Evolutionary conservation across 23 tunicate species (phyloP).

Genomic region (Phallusia fumigata): DNA sequence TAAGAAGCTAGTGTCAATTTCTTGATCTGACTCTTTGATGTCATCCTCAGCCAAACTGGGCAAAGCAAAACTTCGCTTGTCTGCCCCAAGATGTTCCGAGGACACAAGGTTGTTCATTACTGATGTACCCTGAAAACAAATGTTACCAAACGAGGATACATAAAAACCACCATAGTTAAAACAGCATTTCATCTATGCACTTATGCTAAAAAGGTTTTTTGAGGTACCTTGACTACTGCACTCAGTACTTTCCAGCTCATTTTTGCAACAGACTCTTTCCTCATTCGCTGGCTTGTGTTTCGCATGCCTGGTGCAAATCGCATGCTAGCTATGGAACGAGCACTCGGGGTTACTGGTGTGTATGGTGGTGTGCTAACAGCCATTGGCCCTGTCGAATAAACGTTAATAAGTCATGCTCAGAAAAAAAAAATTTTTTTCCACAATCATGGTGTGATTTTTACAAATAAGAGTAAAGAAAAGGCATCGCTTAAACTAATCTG

Average conservation of each 20-base stretch:
- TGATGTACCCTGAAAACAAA: slow-evolving; percentile 57
- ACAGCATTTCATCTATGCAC: too few species aligned
- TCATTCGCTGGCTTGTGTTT: slow-evolving; percentile 32
- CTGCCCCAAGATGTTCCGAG: slow-evolving; percentile 45
- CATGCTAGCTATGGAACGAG: slow-evolving; percentile 66
- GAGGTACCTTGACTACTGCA: slow-evolving; percentile 75
- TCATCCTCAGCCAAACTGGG: slow-evolving; percentile 86
- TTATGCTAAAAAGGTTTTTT: too few species aligned
- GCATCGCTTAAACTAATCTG: not conserved
- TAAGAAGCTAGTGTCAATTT: slow-evolving; percentile 68
- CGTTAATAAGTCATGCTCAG: too few species aligned
- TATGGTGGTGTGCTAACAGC: slow-evolving; percentile 83
- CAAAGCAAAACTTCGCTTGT: slow-evolving; percentile 68
- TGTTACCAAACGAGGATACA: not conserved
- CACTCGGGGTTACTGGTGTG: slow-evolving; percentile 79
- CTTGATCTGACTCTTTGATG: slow-evolving; percentile 40
- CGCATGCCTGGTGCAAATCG: slow-evolving; percentile 57
- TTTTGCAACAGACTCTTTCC: slow-evolving; percentile 92
- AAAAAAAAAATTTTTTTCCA: too few species aligned
- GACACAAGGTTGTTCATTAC: slow-evolving; percentile 82
- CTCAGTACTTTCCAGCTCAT: slow-evolving; percentile 96
- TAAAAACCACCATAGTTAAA: not conserved
- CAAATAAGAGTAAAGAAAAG: slow-evolving; percentile 4
- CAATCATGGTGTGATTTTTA: too few species aligned
- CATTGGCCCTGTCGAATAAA: slow-evolving; percentile 52